phyloP scores from a whole-genome alignment of 2,888 invertebrate genomes.

The Tupiocoris notatus region DNA sequence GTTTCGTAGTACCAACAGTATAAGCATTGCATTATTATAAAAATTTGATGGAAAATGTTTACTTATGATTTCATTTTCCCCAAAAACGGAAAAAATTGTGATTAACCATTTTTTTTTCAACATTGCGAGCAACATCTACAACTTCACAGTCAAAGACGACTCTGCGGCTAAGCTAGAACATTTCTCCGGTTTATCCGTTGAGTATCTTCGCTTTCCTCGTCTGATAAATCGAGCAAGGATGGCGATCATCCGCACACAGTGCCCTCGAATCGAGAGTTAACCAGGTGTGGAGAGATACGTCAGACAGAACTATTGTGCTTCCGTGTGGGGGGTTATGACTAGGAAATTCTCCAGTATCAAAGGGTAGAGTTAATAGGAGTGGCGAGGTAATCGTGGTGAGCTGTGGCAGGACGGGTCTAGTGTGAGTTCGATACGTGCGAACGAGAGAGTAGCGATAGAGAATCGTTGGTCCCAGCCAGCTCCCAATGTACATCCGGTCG shows the following conservation, averaged over 20 bases:
- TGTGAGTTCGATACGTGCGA: background rate
- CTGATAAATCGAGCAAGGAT: background rate
- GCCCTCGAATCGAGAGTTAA: constrained; percentile 4
- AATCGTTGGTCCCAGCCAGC: background rate
- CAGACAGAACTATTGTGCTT: background rate
- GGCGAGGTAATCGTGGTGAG: background rate
- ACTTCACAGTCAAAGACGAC: too few relatives aligned
- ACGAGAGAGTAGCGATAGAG: background rate
- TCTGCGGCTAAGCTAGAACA: too few relatives aligned
- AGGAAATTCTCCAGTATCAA: background rate
- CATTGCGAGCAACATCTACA: too few relatives aligned
- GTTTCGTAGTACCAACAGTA: too few relatives aligned
- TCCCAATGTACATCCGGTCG: background rate
- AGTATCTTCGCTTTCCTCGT: background rate
- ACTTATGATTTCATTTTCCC: too few relatives aligned
- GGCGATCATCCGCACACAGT: background rate
- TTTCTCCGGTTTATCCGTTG: background rate
- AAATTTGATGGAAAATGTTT: too few relatives aligned
- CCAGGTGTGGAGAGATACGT: constrained; percentile 39
- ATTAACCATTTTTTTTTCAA: too few relatives aligned
- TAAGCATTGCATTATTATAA: too few relatives aligned
- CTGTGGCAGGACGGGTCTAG: background rate
- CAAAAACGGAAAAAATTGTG: too few relatives aligned
- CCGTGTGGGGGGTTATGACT: background rate
- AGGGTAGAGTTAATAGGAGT: background rate